These are phyloP conservation scores for Astreopora myriophthalma DNA, from an alignment of 64 coral and sea anemone species.

Conservation along the genomic window DNA sequence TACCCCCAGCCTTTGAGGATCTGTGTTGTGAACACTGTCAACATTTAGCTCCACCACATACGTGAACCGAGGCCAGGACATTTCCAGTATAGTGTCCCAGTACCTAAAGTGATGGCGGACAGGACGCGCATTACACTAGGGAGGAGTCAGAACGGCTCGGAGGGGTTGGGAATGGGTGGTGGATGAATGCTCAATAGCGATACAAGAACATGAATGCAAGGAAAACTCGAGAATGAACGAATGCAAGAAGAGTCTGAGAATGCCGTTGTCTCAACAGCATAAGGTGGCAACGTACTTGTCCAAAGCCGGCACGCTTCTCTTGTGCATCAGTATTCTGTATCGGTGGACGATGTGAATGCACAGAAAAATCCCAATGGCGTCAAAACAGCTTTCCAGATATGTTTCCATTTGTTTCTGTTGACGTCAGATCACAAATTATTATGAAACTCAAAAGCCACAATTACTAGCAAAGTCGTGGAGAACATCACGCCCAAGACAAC, in stretches of 20 bases:
- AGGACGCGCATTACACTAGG: too few relatives aligned
- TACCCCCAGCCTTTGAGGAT: slow-evolving; percentile 89
- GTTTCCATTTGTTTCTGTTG: slow-evolving; percentile 97
- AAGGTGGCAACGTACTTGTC: slow-evolving; percentile 79
- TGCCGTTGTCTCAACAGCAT: not conserved
- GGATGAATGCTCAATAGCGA: not conserved
- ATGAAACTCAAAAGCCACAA: too few relatives aligned
- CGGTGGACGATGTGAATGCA: slow-evolving; percentile 97
- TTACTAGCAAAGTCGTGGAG: too few relatives aligned
- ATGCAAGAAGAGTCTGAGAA: not conserved
- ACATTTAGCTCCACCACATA: slow-evolving; percentile 94
- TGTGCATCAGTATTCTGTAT: slow-evolving; percentile 97
- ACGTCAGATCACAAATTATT: too few relatives aligned
- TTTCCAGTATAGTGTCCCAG: slow-evolving; percentile 97
- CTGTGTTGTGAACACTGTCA: slow-evolving; percentile 89
- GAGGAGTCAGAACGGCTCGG: too few relatives aligned
- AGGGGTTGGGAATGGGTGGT: too few relatives aligned
- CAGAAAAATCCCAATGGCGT: slow-evolving; percentile 96
- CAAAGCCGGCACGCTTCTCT: slow-evolving; percentile 90
- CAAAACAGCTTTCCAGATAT: slow-evolving; percentile 91
- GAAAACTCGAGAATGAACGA: not conserved
- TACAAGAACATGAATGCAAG: not conserved
- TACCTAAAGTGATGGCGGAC: slow-evolving; percentile 25
- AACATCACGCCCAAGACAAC: too few relatives aligned
- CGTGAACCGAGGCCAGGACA: slow-evolving; percentile 98